Base-by-base conservation (phyloP, 2,797 vertebrate species). In the Tenualosa ilisha region DNA sequence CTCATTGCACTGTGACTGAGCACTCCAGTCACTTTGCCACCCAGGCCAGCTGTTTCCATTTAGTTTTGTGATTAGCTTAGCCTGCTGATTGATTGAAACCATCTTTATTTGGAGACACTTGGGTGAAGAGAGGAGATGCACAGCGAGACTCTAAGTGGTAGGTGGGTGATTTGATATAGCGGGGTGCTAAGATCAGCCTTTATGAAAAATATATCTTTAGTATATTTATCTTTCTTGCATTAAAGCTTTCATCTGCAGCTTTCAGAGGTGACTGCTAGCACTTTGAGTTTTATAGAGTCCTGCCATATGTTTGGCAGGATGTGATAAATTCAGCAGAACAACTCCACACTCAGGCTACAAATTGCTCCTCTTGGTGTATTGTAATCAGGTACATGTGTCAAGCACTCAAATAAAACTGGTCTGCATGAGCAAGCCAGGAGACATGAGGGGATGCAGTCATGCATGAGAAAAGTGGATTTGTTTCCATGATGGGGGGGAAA, bases 41-140 rank as follows among this genome's bases (percentile, higher is more conserved):
- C 11, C 46, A 26, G 51, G 46, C 79, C 84, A 85, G 59, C 63
- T 85, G 81, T 82, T 85, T 85, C 43, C 50, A 53, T 53, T 85
- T 68, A 85, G 53, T 5, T 17, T 61, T 24, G 20, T 72, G 81
- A 85, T 82, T 82, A 31, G 81, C 68, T 82, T 82, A 65, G 51
- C 37, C 82, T 63, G 51, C 59, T 85, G 81, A 85, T 85, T 81
- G 65, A 51, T 68, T 82, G 82, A 68, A 85, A 54, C 61, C 5
- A 51, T 50, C 46, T 75, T 75, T 43, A 75, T 75, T 75, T 75
- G 31, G 68, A 75, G 37, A 75, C 31, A 75, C 68, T 75, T 15
- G 15, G 68, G 15, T 11, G 68, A 63, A n/a, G 54, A 68, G 26
- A 43, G 3, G 31, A 6, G 68, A 75, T 43, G 68, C 68, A 11